A percentile compares a stretch with the other conserved stretches of the same genome.
Conservation (phyloP, 2,797 vertebrate genomes). For the Melanotaenia boesemani region DNA sequence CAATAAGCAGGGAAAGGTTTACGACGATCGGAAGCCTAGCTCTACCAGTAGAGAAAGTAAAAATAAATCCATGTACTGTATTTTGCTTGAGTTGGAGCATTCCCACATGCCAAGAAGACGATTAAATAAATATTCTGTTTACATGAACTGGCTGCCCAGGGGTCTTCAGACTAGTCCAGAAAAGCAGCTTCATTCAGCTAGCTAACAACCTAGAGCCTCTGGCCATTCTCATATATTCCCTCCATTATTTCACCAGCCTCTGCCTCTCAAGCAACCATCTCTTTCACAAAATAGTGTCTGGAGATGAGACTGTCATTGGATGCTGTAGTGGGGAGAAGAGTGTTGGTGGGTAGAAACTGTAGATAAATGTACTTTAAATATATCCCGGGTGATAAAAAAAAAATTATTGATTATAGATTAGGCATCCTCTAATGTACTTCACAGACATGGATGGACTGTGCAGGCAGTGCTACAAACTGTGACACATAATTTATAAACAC, state of each 20-base stretch:
- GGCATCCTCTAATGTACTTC: slow-evolving; percentile 22
- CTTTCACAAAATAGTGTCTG: slow-evolving; percentile 58
- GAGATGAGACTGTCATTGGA: slow-evolving; percentile 47
- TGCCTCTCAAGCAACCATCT: slow-evolving; percentile 53
- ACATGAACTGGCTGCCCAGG: slow-evolving; percentile 62
- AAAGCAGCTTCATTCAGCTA: slow-evolving; percentile 68
- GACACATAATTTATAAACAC: background rate
- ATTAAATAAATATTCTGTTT: slow-evolving; percentile 79
- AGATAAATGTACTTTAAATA: slow-evolving; percentile 39
- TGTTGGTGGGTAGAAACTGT: slow-evolving; percentile 25
- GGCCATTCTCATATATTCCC: slow-evolving; percentile 65
- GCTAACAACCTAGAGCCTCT: slow-evolving; percentile 71
- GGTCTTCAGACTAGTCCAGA: slow-evolving; percentile 68
- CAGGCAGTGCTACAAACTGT: background rate
- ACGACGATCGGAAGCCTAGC: slow-evolving; percentile 44
- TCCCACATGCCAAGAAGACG: slow-evolving; percentile 61
- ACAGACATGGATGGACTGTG: background rate
- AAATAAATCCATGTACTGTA: slow-evolving; percentile 62
- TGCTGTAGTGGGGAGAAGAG: slow-evolving; percentile 23
- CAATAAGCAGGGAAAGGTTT: slow-evolving; percentile 63
- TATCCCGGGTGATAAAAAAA: slow-evolving; percentile 7
- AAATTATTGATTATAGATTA: slow-evolving; percentile 24
- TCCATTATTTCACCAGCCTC: slow-evolving; percentile 62
- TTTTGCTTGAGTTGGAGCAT: slow-evolving; percentile 50
- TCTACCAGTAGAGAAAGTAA: slow-evolving; percentile 35